Evolutionary conservation across 2,113 vertebrate species (phyloP).

Genomic region (Verasper variegatus): DNA sequence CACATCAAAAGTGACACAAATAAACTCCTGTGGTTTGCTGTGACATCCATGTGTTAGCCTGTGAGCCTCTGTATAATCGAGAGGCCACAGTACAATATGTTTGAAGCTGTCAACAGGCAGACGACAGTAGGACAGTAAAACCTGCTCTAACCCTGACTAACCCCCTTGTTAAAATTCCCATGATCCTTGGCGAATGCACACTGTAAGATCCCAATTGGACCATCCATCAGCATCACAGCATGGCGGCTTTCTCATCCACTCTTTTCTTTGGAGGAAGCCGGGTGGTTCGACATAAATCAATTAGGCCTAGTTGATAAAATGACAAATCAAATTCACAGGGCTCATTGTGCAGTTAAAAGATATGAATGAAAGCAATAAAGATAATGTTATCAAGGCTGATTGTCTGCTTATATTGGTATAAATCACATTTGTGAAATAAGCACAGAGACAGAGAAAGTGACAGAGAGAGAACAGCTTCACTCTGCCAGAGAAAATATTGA

Average conservation of each 20-base stretch:
- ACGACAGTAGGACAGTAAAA: neutral
- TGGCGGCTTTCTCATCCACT: conserved; percentile 9
- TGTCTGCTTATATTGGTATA: conserved; percentile 48
- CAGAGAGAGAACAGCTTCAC: neutral
- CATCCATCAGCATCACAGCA: conserved; percentile 35
- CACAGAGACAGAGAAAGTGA: conserved; percentile 26
- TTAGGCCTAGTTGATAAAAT: conserved; percentile 62
- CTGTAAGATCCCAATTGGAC: neutral
- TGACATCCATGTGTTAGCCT: too few relatives aligned
- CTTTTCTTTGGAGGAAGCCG: neutral
- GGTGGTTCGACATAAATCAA: conserved; percentile 40
- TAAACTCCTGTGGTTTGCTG: too few relatives aligned
- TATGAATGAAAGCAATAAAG: conserved; percentile 73
- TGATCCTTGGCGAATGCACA: neutral
- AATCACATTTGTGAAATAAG: conserved; percentile 51
- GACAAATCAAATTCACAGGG: conserved; percentile 56
- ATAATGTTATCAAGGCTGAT: conserved; percentile 58
- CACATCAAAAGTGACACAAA: too few relatives aligned
- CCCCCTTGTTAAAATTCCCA: neutral
- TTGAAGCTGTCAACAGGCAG: too few relatives aligned
- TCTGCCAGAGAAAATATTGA: conserved; percentile 39
- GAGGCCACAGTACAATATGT: too few relatives aligned
- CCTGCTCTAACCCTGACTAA: neutral
- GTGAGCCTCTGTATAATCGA: too few relatives aligned
- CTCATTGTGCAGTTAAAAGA: conserved; percentile 55